phyloP scores from a whole-genome alignment of 2,888 invertebrate genomes.

The Archaeoteleia sp. region DNA sequence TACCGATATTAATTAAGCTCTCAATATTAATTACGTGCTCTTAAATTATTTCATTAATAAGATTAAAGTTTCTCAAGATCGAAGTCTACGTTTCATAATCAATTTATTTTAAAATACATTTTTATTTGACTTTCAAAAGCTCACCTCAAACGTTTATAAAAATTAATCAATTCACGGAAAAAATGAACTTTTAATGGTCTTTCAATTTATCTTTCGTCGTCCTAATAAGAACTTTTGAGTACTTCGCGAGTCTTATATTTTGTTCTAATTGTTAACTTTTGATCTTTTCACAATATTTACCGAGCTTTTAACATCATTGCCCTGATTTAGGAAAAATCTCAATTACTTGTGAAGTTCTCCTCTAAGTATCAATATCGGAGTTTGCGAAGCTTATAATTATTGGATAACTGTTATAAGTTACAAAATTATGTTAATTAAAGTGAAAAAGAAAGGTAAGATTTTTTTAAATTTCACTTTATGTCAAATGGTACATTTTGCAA shows the following conservation, averaged over 20 bases:
- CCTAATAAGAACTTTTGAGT: too few relatives aligned
- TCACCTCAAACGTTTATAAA: not conserved
- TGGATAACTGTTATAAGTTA: not conserved
- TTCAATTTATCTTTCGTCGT: too few relatives aligned
- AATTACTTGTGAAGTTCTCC: not conserved
- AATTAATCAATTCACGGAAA: not conserved
- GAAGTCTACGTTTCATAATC: too few relatives aligned
- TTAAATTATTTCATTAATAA: too few relatives aligned
- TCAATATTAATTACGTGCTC: too few relatives aligned
- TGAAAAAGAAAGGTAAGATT: too few relatives aligned
- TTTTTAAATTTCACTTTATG: too few relatives aligned
- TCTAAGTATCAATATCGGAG: not conserved
- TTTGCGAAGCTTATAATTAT: not conserved
- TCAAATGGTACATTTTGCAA: too few relatives aligned
- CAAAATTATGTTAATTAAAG: not conserved
- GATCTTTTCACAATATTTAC: not conserved
- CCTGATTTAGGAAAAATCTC: not conserved
- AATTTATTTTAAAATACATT: too few relatives aligned
- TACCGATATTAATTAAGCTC: too few relatives aligned
- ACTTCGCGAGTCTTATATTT: not conserved
- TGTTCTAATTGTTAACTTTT: not conserved
- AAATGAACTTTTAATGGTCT: too few relatives aligned
- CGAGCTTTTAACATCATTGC: slow-evolving; percentile 3
- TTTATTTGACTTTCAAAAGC: not conserved
- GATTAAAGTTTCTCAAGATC: too few relatives aligned